phyloP scores from a whole-genome alignment of 2,888 invertebrate genomes.

The Chironomus tentans region DNA sequence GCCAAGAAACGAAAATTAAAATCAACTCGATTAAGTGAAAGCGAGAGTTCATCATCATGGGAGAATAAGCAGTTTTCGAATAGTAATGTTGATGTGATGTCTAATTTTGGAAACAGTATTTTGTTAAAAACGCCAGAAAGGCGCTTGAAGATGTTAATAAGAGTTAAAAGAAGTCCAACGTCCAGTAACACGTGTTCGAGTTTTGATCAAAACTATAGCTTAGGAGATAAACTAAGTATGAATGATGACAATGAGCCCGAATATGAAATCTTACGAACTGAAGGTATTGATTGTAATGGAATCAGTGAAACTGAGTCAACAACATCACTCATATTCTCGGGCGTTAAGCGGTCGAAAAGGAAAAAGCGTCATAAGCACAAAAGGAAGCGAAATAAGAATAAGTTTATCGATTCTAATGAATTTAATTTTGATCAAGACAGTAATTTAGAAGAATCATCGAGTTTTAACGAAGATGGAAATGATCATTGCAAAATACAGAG shows the following conservation, averaged over 20 bases:
- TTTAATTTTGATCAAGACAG: slow-evolving; percentile 15
- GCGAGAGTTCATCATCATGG: slow-evolving; percentile 34
- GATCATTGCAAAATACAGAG: neutral
- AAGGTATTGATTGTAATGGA: slow-evolving; percentile 52
- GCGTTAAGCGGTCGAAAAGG: slow-evolving; percentile 26
- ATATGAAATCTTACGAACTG: slow-evolving; percentile 74
- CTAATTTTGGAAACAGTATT: neutral
- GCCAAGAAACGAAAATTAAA: slow-evolving; percentile 25
- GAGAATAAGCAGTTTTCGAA: slow-evolving; percentile 30
- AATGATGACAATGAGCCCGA: slow-evolving; percentile 55
- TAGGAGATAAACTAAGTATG: slow-evolving; percentile 45
- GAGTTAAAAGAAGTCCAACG: slow-evolving; percentile 80
- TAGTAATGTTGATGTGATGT: neutral
- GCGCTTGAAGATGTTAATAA: slow-evolving; percentile 65
- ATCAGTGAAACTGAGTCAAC: slow-evolving; percentile 9
- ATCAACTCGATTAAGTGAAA: slow-evolving; percentile 31
- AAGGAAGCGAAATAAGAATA: slow-evolving; percentile 29
- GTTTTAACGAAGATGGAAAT: slow-evolving; percentile 37
- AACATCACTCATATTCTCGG: neutral
- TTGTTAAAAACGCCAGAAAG: slow-evolving; percentile 39
- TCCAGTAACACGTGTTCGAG: slow-evolving; percentile 38
- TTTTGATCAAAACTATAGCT: slow-evolving; percentile 74
- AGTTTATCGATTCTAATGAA: slow-evolving; percentile 26
- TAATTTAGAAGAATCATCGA: slow-evolving; percentile 19
- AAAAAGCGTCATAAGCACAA: slow-evolving; percentile 46